phyloP scores from a whole-genome alignment of 2,797 vertebrate species.

The Prunella strophiata region DNA sequence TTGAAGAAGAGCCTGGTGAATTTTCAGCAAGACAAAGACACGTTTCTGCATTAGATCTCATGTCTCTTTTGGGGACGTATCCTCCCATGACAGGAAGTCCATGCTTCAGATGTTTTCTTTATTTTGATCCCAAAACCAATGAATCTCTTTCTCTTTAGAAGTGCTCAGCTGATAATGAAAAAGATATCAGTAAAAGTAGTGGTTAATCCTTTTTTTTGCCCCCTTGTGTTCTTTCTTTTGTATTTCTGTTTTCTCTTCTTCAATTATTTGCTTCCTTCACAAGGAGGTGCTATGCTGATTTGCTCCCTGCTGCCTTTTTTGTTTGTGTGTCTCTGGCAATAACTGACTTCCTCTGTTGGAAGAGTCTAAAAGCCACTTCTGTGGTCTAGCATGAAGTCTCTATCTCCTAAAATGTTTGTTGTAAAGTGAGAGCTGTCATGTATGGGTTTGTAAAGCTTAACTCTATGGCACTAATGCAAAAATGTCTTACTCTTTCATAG shows the following conservation, averaged over 20 bases:
- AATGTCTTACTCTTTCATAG: constrained; percentile 70
- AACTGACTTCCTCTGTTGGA: background rate
- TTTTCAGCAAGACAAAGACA: background rate
- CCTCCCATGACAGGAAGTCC: background rate
- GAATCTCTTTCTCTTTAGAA: background rate
- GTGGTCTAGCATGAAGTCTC: background rate
- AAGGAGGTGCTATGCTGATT: background rate
- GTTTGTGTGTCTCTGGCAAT: background rate
- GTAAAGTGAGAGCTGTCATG: background rate
- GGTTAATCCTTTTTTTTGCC: fast-evolving
- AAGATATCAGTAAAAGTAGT: background rate
- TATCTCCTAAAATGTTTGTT: background rate
- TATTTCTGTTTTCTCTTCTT: background rate
- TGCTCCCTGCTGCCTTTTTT: background rate
- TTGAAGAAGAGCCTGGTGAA: background rate
- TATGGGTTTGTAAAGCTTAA: background rate
- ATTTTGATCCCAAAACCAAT: background rate
- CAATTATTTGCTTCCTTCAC: background rate
- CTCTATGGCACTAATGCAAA: background rate
- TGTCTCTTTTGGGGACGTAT: background rate
- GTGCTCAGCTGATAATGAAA: background rate
- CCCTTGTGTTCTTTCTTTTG: background rate
- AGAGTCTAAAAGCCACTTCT: background rate
- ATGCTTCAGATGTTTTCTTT: background rate
- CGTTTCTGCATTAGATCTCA: fast-evolving